These are phyloP conservation scores for Conopomorpha cramerella DNA, from an alignment of 1,140 invertebrate species.

Conservation along the genomic window DNA sequence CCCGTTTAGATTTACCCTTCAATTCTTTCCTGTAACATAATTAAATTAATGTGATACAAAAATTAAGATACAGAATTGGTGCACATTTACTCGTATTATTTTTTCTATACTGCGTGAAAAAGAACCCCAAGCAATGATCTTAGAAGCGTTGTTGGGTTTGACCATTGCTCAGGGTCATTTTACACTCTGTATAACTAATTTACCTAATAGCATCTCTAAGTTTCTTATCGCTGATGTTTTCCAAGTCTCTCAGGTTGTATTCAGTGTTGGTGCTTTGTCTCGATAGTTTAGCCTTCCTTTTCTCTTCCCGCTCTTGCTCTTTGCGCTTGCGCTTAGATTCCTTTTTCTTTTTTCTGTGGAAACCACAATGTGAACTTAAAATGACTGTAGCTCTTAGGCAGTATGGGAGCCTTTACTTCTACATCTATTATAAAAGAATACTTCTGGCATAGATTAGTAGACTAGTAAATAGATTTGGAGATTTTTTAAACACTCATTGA, in stretches of 20 bases:
- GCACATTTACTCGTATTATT: conserved; percentile 15
- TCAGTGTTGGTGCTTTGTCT: conserved; percentile 32
- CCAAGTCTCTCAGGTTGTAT: conserved; percentile 61
- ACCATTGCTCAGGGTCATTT: conserved; percentile 69
- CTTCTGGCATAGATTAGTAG: too few relatives aligned
- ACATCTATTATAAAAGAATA: too few relatives aligned
- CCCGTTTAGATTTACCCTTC: conserved; percentile 58
- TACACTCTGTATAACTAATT: too few relatives aligned
- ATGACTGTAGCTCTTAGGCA: too few relatives aligned
- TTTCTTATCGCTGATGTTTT: conserved; percentile 66
- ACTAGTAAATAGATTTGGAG: too few relatives aligned
- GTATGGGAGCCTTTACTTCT: too few relatives aligned
- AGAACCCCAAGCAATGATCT: too few relatives aligned
- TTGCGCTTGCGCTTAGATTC: conserved; percentile 70
- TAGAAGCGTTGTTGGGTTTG: too few relatives aligned
- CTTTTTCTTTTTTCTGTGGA: conserved; percentile 68
- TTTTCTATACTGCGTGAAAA: too few relatives aligned
- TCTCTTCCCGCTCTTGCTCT: conserved; percentile 59
- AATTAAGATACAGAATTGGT: conserved; percentile 1
- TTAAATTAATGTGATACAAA: background rate
- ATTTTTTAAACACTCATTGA: too few relatives aligned
- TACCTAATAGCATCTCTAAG: conserved; percentile 69
- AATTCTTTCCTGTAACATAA: conserved; percentile 49
- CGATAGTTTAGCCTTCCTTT: conserved; percentile 46
- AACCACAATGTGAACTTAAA: conserved; percentile 3